Evolutionary conservation across 2,113 vertebrate species (phyloP), one percentile per base, ranked within the genome.

Genomic region (Zosterops hypoxanthus): DNA sequence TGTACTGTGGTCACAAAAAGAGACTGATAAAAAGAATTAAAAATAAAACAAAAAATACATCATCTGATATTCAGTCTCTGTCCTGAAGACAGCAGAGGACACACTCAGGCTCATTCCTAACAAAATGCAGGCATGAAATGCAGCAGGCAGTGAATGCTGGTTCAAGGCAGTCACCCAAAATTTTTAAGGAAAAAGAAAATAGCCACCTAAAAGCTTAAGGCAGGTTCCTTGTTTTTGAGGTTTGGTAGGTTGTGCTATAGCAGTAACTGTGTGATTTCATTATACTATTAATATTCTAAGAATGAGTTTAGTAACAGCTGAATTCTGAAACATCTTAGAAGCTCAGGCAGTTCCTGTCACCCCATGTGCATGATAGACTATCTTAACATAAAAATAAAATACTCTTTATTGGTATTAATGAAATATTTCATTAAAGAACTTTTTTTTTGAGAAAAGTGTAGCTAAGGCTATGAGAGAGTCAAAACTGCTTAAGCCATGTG

Each of bases 31-130:
- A 77, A 73, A 73, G 42, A 66, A 20, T 3, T 7, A 2, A 57
- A 81, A 41, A 25, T 4, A n/a, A 81, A 69, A 36, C 0, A 5
- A 36, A 69, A 13, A 57, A 1, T 8, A 65, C 0, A 11, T 3
- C 2, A 12, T 42, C 42, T 59, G 26, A 25, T 60, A 57, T 19
- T 41, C 15, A 22, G 10, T n/a, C 10, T 59, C 69, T 84, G 15
- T 26, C 69, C 46, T 57, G 63, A 63, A 39, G 28, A 19, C 10
- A 42, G 28, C 39, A 83, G 52, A 68, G 8, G 11, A 33, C 29
- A 41, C 4, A 12, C 14, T 28, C 50, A 44, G 42, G 15, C 29
- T 85, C 42, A 44, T 47, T 20, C 21, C 17, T 34, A 69, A 61
- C 4, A 56, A 91, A 88, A 60, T 0, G 6, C 5, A 65, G 31